Conservation (phyloP, 2,888 invertebrate species). For the Cataglyphis cursor region DNA sequence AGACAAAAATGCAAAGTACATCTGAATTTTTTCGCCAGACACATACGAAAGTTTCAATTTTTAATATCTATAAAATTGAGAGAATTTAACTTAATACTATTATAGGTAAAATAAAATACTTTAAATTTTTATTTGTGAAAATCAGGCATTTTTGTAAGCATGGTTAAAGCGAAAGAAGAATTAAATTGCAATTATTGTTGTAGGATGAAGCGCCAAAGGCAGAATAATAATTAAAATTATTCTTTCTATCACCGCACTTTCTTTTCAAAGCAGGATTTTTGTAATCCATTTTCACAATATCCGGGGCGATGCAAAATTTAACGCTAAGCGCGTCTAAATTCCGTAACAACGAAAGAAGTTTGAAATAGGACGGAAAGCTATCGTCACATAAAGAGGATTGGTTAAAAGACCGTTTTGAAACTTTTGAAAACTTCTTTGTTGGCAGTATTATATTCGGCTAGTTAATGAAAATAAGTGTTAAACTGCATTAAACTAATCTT, state of each 20-base stretch:
- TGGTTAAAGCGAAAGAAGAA: background rate
- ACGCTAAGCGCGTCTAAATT: background rate
- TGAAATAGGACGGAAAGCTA: background rate
- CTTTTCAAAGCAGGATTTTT: background rate
- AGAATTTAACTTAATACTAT: background rate
- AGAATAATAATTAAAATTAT: background rate
- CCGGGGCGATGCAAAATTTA: background rate
- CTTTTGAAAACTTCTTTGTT: constrained; percentile 67
- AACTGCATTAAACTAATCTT: constrained; percentile 79
- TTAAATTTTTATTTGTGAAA: background rate
- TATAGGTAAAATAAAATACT: background rate
- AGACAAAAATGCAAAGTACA: constrained; percentile 5
- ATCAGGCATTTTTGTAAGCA: background rate
- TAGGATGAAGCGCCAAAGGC: background rate
- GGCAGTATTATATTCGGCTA: constrained; percentile 75
- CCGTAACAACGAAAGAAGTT: background rate
- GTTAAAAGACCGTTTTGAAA: background rate
- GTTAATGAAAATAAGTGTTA: constrained; percentile 82
- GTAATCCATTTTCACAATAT: background rate
- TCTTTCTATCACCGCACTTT: no score
- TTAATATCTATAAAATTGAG: background rate
- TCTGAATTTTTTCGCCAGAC: background rate
- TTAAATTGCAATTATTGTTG: background rate
- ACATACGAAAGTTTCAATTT: background rate
- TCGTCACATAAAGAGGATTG: background rate